Evolutionary conservation across 2,888 invertebrate genomes (phyloP), one percentile per base, ranked within the genome.

Genomic region (Pherbina coryleti): DNA sequence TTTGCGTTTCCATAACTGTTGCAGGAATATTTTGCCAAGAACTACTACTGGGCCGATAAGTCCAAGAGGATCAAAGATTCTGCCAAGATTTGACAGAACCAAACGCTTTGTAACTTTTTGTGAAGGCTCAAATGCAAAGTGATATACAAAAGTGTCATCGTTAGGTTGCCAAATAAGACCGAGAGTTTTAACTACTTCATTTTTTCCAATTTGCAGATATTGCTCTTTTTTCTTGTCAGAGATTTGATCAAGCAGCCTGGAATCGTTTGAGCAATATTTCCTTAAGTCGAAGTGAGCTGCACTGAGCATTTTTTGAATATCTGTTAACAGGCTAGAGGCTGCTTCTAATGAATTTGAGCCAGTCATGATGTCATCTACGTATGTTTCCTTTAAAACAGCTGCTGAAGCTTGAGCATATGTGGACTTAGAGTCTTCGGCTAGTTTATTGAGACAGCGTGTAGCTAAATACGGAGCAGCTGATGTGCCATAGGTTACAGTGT

Each of bases 281-380:
- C n/a, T 37, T 37, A 37, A 37, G 8, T 37, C 37, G 8, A 37
- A 37, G 37, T 37, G 37, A 8, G 5, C 37, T 37, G 37, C 37
- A 8, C 37, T 37, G 5, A 37, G 37, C 7, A 37, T 37, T 37
- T 37, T 37, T 3, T 7, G 28, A 11, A 28, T 37, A 7, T 37
- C 37, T 37, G 37, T 1, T 37, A 37, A 37, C 37, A 37, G 37
- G 37, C 37, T 31, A 31, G 5, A 5, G 5, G 31, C 31, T 31
- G 31, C 77, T 44, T 79, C 75, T 28, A 75, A 55, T 28, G 34
- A 73, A 70, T 81, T 76, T 19, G 75, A 78, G 3, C 79, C 79
- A 55, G 80, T 79, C 0, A 83, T 34, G 8, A 83, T 37, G 67
- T 82, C 82, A 62, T 82, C 82, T 8, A 83, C 82, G 53, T 83